phyloP scores from a whole-genome alignment of 2,113 vertebrate species.

The Orientallactaga bullata region DNA sequence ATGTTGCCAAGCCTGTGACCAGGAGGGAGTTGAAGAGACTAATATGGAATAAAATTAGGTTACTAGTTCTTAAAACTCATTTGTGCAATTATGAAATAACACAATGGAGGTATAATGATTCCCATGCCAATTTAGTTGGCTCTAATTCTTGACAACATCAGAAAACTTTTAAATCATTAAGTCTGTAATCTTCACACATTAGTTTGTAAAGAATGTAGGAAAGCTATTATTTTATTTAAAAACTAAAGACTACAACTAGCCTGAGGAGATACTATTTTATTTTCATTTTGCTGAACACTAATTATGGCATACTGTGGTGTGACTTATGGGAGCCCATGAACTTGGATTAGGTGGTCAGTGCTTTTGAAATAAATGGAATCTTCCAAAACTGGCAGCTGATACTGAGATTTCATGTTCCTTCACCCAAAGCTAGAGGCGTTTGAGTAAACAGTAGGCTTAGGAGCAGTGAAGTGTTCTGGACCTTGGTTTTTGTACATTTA shows the following conservation, averaged over 20 bases:
- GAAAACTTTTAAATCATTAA: conserved; percentile 5
- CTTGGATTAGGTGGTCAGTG: background rate
- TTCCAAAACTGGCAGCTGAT: background rate
- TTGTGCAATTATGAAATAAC: conserved; percentile 34
- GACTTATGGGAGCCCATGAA: background rate
- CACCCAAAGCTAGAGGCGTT: too few relatives aligned
- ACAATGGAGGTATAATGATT: background rate
- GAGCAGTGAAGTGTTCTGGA: background rate
- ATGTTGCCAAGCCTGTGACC: background rate
- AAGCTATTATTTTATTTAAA: background rate
- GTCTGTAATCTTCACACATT: background rate
- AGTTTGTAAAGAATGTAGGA: background rate
- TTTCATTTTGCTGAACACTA: background rate
- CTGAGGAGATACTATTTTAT: background rate
- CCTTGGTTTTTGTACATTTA: background rate
- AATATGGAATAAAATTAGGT: conserved; percentile 44
- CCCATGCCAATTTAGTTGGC: background rate
- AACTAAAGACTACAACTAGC: background rate
- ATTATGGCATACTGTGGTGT: background rate
- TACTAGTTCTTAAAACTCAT: conserved; percentile 7
- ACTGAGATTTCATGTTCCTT: background rate
- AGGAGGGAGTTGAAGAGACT: conserved; percentile 36
- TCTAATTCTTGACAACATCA: background rate
- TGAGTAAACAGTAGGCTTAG: background rate
- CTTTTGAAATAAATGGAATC: background rate